Evolutionary conservation across 2,113 vertebrate species (phyloP), one percentile per base, ranked within the genome.

Genomic region (Proterorhinus semilunaris): DNA sequence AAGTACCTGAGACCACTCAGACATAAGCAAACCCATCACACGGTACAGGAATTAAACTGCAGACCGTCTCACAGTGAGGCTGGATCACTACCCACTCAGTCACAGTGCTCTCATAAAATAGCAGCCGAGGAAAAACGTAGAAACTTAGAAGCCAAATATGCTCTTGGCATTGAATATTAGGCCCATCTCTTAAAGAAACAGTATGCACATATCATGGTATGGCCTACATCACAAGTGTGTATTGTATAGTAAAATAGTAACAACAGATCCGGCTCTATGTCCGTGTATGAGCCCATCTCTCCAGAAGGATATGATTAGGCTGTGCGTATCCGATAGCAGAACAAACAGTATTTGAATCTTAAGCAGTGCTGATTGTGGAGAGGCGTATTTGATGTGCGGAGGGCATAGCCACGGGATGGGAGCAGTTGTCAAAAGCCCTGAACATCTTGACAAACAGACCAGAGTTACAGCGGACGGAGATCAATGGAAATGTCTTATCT

Each of bases 361-460:
- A 81, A 81, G 62, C 73, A 81, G 75, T 66, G 58, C 69, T 84
- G 73, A 83, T 85, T 85, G 70, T 78, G 53, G 67, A 76, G 71
- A 45, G 48, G 0, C 17, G 50, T 52, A 63, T 81, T 83, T 86
- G 79, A 84, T 83, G 79, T 78, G 78, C 48, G 2, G 58, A 68
- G 71, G 65, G 81, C 73, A 54, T 64, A 71, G 73, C 75, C 75
- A 65, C 67, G 62, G 75, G 74, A 85, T 68, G 68, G 75, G 46
- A 76, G 74, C 78, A 77, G 68, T 81, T 83, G 74, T 84, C 80
- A 83, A 75, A 83, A 89, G 68, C 59, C 78, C 73, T 66, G 46
- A 84, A 59, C 69, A 68, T 79, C 71, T 76, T 81, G 80, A 85
- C 76, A 81, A 84, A 87, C 76, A 80, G 68, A 57, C 62, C 58